These are phyloP conservation scores for Hipposideros larvatus DNA, from an alignment of 2,797 vertebrate genomes.

Conservation along the genomic window DNA sequence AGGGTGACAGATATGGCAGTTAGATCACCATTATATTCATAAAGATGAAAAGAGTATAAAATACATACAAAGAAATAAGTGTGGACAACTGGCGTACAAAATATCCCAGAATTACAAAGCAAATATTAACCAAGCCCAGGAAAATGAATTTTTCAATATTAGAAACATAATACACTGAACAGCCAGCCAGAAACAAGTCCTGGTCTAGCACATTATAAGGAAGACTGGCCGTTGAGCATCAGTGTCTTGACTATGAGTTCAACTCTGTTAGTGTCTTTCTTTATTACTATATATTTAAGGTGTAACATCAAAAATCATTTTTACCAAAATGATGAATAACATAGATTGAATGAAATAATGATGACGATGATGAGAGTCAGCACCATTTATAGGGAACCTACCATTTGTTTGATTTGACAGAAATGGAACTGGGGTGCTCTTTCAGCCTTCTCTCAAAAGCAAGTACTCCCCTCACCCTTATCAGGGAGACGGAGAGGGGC, in stretches of 20 bases:
- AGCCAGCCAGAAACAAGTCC: neutral
- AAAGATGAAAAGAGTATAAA: slow-evolving; percentile 22
- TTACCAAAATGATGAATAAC: neutral
- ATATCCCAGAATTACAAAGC: neutral
- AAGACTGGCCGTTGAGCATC: neutral
- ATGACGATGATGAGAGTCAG: neutral
- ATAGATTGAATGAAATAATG: neutral
- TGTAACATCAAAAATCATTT: neutral
- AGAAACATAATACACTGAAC: neutral
- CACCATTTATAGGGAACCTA: neutral
- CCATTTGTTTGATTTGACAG: neutral
- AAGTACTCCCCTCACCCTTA: neutral
- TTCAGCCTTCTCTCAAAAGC: neutral
- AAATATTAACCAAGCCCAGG: slow-evolving; percentile 29
- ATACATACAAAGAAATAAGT: neutral
- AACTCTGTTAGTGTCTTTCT: neutral
- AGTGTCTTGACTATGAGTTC: neutral
- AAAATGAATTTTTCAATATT: slow-evolving; percentile 46
- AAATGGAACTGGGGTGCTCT: neutral
- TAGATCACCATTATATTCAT: neutral
- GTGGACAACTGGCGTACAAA: neutral
- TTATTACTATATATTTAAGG: neutral
- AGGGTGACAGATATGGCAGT: neutral
- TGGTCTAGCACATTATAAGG: neutral
- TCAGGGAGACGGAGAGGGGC: neutral